Evolutionary conservation across 1,140 invertebrate species (phyloP).

Genomic region (Cryptotermes secundus): DNA sequence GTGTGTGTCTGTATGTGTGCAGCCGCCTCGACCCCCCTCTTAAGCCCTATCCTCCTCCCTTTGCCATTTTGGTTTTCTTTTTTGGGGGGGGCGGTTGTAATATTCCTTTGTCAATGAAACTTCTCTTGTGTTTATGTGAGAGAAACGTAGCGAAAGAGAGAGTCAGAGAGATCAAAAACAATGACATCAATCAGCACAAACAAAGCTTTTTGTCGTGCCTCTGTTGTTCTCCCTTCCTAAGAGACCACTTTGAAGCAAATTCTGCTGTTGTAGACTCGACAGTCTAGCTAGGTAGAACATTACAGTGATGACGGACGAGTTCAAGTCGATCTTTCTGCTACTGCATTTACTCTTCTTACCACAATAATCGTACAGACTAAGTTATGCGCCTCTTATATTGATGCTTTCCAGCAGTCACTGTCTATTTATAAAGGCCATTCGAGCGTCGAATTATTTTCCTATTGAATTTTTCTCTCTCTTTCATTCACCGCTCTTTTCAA

Average conservation of each 20-base stretch:
- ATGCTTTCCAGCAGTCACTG: not conserved
- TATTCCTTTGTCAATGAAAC: slow-evolving; percentile 21
- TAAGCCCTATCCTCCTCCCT: not conserved
- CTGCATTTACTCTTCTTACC: not conserved
- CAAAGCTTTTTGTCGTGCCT: slow-evolving; percentile 23
- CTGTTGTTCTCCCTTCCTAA: slow-evolving; percentile 10
- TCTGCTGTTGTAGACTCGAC: not conserved
- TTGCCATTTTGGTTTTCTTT: slow-evolving; percentile 6
- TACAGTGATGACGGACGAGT: not conserved
- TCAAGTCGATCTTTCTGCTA: not conserved
- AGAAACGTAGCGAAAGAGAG: not conserved
- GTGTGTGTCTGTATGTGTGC: not conserved
- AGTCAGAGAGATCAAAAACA: slow-evolving; percentile 25
- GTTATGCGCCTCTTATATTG: slow-evolving; percentile 8
- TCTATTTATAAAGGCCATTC: not conserved
- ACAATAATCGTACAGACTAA: not conserved
- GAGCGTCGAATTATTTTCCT: not conserved
- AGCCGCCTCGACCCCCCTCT: not conserved
- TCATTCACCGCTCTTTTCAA: not conserved
- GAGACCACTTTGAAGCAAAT: slow-evolving; percentile 22
- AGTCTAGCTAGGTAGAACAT: not conserved
- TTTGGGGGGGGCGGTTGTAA: not conserved
- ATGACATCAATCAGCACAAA: slow-evolving; percentile 30
- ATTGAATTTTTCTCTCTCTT: not conserved
- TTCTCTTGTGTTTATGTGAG: slow-evolving; percentile 21